These are phyloP conservation scores for Setophaga kirtlandii DNA, from an alignment of 2,113 vertebrate species.

Conservation along the genomic window DNA sequence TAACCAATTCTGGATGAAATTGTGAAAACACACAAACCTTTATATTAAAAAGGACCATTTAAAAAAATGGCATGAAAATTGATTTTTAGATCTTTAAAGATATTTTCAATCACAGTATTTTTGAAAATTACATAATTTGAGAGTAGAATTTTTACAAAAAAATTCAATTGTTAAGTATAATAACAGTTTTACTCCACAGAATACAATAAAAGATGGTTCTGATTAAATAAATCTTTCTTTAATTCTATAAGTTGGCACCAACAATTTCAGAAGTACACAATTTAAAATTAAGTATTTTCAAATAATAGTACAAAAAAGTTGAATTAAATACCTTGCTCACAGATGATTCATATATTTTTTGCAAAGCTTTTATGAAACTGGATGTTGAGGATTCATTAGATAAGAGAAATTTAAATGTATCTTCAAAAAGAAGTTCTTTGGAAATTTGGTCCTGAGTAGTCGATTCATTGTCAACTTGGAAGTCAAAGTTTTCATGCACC, in stretches of 20 bases:
- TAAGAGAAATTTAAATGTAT: conserved; percentile 85
- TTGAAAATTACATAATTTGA: background rate
- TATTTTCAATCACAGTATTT: background rate
- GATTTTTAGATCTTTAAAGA: background rate
- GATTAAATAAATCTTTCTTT: background rate
- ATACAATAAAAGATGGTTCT: background rate
- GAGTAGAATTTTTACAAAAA: background rate
- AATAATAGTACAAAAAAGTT: background rate
- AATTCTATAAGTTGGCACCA: background rate
- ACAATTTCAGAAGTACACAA: background rate
- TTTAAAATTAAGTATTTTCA: background rate
- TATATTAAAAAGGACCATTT: background rate
- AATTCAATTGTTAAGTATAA: background rate
- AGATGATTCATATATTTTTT: conserved; percentile 31
- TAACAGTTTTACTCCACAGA: background rate
- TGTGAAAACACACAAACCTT: background rate
- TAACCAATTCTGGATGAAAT: background rate
- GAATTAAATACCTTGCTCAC: conserved; percentile 57
- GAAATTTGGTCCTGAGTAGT: conserved; percentile 79
- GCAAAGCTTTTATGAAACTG: conserved; percentile 43
- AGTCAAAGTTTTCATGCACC: conserved; percentile 83
- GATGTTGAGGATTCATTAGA: conserved; percentile 62
- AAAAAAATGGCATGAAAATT: background rate
- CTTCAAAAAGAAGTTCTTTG: conserved; percentile 85
- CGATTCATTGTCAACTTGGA: conserved; percentile 72